Conservation (phyloP, 2,888 invertebrate genomes). For the Polylopha cassiicola region DNA sequence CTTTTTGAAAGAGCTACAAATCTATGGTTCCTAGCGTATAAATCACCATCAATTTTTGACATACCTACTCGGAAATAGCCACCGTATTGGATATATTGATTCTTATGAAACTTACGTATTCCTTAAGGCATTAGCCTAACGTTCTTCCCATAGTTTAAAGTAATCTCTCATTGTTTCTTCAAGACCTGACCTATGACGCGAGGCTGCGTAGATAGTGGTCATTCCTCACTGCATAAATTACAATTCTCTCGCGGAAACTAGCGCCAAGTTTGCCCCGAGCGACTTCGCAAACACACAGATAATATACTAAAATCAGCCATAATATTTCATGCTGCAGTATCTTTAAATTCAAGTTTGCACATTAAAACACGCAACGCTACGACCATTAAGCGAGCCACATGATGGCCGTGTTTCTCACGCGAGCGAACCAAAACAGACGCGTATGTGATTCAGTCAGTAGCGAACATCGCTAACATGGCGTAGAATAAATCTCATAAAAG, state of each 20-base stretch:
- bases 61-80: slow-evolving; percentile 9
- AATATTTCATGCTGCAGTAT: slow-evolving; percentile 40
- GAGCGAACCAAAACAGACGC: slow-evolving; percentile 34
- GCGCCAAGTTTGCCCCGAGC: slow-evolving; percentile 44
- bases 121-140: slow-evolving; percentile 8
- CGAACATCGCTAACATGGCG: slow-evolving; percentile 29
- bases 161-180: slow-evolving; percentile 30
- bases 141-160: slow-evolving; percentile 15
- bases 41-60: slow-evolving; percentile 17
- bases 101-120: slow-evolving; percentile 14
- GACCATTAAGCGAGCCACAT: slow-evolving; percentile 32
- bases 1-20: slow-evolving; percentile 18
- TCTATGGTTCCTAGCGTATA: slow-evolving; percentile 2
- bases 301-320: slow-evolving; percentile 46
- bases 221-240: slow-evolving; percentile 49
- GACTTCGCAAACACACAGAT: slow-evolving; percentile 39
- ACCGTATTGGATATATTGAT: slow-evolving; percentile 16
- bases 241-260: slow-evolving; percentile 40
- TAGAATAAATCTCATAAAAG: slow-evolving; percentile 34
- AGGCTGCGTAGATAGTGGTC: slow-evolving; percentile 42
- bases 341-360: slow-evolving; percentile 52
- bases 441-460: slow-evolving; percentile 24
- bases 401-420: slow-evolving; percentile 49
- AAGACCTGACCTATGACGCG: slow-evolving; percentile 36
- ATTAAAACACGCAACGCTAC: slow-evolving; percentile 51